A percentile compares a stretch with the other conserved stretches of the same genome.
Evolutionary conservation across 2,888 invertebrate species (phyloP).

Genomic region (Scaptomyza cyrtandrae): DNA sequence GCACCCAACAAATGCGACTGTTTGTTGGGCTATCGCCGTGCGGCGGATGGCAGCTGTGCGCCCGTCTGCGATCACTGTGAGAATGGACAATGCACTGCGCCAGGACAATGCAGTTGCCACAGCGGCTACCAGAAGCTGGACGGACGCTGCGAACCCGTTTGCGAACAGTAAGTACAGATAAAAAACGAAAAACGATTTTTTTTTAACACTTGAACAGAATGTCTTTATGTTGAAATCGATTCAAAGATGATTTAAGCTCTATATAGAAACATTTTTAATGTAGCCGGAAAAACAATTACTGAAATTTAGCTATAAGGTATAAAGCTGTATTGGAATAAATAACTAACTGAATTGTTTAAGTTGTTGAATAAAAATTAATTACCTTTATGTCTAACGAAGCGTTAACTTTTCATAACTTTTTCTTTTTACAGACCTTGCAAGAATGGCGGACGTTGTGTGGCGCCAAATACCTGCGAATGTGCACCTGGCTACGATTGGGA

Average conservation of each 20-base stretch:
- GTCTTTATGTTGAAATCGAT: no score
- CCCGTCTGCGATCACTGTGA: constrained; percentile 84
- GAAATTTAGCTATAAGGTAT: no score
- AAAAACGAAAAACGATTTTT: background rate
- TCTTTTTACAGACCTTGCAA: constrained; percentile 72
- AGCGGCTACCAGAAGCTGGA: constrained; percentile 85
- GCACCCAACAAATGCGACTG: constrained; percentile 81
- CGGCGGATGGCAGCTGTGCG: constrained; percentile 76
- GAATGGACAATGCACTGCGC: constrained; percentile 87
- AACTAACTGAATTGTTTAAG: no score
- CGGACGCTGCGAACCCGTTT: constrained; percentile 82
- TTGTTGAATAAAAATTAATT: no score
- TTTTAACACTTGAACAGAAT: no score
- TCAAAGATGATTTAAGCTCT: no score
- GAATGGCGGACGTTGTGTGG: constrained; percentile 84
- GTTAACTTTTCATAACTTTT: no score
- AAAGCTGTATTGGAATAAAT: no score
- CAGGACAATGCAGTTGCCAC: constrained; percentile 87
- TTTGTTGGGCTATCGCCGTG: constrained; percentile 68
- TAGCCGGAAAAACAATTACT: no score
- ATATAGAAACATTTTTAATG: no score
- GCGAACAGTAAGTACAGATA: constrained; percentile 70
- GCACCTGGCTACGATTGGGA: constrained; percentile 75
- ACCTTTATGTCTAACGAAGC: no score
- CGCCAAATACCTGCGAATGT: constrained; percentile 83